Evolutionary conservation across 2,113 vertebrate species (phyloP), one percentile per base, ranked within the genome.

Genomic region (Pagrus major): DNA sequence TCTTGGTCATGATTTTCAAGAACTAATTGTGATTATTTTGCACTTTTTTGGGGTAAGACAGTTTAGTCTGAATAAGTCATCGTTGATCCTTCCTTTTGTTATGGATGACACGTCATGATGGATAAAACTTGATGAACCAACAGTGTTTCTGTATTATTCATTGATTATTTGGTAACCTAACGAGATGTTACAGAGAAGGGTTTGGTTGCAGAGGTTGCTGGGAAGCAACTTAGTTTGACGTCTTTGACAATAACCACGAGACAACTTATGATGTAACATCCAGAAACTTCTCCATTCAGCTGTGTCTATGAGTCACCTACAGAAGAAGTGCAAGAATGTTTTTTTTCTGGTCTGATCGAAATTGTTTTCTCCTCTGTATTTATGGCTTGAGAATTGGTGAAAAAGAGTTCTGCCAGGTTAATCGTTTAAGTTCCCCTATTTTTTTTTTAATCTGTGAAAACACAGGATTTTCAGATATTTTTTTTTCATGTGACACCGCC

Each of bases 151-250:
- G n/a, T n/a, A n/a, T n/a, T n/a, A n/a, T n/a, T n/a, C n/a, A n/a
- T n/a, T n/a, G n/a, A n/a, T n/a, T n/a, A n/a, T n/a, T n/a, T n/a
- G n/a, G n/a, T n/a, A n/a, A 12, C 12, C n/a, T 0, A 14, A 37
- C 56, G 27, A n/a, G n/a, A 41, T 44, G 37, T 27, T 56, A 12
- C 27, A 54, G 5, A 6, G 39, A 46, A 47, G 39, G 18, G 5
- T 33, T n/a, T 21, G 46, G 27, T 60, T 49, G 44, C 31, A 76
- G 37, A 56, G 2, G 21, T 7, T 33, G 15, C 31, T 31, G 20
- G 25, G 51, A 61, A 74, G 2, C 23, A 6, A n/a, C 16, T 35
- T 52, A 2, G n/a, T 59, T 54, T 81, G 83, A 85, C 66, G 16
- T 49, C 31, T 56, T 66, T 71, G n/a, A 11, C 9, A 6, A 49